Base-by-base conservation (phyloP, 2,113 vertebrate genomes). In the Nettapus auritus region DNA sequence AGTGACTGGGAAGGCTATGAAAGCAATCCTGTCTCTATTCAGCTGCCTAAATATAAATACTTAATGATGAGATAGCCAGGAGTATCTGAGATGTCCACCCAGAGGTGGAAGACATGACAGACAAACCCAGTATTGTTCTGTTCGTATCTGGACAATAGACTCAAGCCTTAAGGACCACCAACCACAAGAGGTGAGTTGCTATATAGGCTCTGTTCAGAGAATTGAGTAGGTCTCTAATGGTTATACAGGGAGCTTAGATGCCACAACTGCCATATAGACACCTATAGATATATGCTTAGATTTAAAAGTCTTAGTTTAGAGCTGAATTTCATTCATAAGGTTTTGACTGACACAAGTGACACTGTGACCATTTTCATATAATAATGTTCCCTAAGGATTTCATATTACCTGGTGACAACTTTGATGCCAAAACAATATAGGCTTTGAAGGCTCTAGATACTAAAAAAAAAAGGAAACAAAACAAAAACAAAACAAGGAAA, bases 101-200 rank as follows among this genome's bases (percentile, higher is more conserved):
- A 70, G 68, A 1, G 1, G 6, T 1, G 17, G 36, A 48, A 82
- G 52, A 56, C 8, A 31, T 7, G 11, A 2, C 0, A 46, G 14
- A 46, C 50, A 17, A 52, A 22, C 16, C 5, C 55, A 63, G 16
- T 8, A 75, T 22, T 13, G 16, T 89, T 50, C 52, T 70, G 5
- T 13, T 26, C 73, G 25, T 53, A 14, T 67, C 57, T 74, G 16
- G 12, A 13, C n/a, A 59, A 40, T 28, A 70, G 60, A 77, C 28
- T 28, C 28, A 78, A 67, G 25, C 3, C 12, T 31, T 62, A 44
- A 23, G 18, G 64, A 46, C 20, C 59, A 66, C 55, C 38, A 52
- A 11, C 28, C 29, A 22, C 36, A 55, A 16, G 48, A 55, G 19
- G 7, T 67, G 31, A 66, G 22, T 25, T 46, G 16, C 28, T 82